Conservation (phyloP, 1,140 invertebrate genomes). For the Ceratina calcarata region DNA sequence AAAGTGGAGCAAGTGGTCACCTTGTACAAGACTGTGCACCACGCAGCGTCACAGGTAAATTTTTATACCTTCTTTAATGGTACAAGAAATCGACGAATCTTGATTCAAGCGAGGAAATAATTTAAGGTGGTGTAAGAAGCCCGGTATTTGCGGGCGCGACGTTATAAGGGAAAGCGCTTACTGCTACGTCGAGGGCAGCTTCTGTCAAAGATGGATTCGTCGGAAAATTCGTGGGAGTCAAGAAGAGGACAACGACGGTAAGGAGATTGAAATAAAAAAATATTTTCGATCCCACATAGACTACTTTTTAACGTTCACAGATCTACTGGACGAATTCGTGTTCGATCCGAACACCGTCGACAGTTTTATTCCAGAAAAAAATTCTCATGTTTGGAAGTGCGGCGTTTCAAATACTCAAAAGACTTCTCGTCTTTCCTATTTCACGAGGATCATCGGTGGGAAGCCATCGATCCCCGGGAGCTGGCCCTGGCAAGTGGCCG, state of each 20-base stretch:
- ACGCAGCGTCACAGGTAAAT: conserved; percentile 81
- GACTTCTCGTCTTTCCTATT: conserved; percentile 72
- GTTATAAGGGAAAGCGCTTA: conserved; percentile 90
- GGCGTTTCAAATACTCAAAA: conserved; percentile 67
- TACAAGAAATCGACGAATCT: background rate
- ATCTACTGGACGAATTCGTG: conserved; percentile 73
- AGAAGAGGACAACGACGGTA: conserved; percentile 71
- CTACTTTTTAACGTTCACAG: conserved; percentile 36
- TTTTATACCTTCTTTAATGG: background rate
- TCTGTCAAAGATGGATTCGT: conserved; percentile 88
- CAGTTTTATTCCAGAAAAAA: conserved; percentile 63
- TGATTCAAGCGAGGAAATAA: background rate
- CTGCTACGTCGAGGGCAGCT: conserved; percentile 90
- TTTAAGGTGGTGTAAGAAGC: conserved; percentile 87
- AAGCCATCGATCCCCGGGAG: conserved; percentile 86
- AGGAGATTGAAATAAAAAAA: background rate
- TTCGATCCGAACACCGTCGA: conserved; percentile 71
- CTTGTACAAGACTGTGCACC: conserved; percentile 83
- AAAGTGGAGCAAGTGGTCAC: conserved; percentile 84
- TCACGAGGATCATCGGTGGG: conserved; percentile 91
- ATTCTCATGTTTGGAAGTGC: conserved; percentile 71
- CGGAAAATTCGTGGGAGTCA: conserved; percentile 80
- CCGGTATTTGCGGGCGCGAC: conserved; percentile 86
- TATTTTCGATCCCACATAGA: background rate
- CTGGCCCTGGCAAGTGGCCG: conserved; percentile 97